Conservation (phyloP, 1,140 invertebrate species). For the Drosophila ercepeae region DNA sequence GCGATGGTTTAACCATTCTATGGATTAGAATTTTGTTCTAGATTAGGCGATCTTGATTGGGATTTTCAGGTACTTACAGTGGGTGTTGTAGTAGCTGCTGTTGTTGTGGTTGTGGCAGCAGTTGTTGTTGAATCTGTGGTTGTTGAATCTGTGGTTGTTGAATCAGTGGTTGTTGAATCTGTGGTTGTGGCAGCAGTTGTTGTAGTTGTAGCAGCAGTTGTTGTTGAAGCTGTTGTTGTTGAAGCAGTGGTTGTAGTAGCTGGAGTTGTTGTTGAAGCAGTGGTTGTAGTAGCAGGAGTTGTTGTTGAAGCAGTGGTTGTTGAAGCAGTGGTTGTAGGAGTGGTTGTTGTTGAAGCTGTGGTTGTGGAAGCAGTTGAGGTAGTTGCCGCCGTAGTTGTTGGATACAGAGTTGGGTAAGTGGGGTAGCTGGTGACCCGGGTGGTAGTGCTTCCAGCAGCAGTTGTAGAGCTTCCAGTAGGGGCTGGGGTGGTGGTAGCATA, state of each 20-base stretch:
- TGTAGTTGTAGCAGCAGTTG: background rate
- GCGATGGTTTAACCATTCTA: background rate
- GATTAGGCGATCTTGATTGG: background rate
- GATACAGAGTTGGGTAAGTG: background rate
- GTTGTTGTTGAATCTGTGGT: background rate
- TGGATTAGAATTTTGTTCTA: background rate
- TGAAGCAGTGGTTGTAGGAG: background rate
- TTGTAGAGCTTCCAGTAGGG: slow-evolving; percentile 3
- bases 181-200: background rate
- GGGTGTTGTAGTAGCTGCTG: background rate
- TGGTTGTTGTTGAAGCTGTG: background rate
- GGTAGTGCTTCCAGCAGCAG: slow-evolving; percentile 7
- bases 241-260: background rate
- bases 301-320: background rate
- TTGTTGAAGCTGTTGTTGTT: background rate
- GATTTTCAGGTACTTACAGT: background rate
- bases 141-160: background rate
- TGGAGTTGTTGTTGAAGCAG: background rate
- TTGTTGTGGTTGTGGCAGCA: background rate
- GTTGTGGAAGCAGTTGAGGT: background rate
- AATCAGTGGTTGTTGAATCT: background rate
- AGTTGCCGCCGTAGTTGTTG: background rate
- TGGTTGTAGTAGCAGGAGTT: background rate
- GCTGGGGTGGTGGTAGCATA: slow-evolving; percentile 17
- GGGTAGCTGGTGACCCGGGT: slow-evolving; percentile 8